Percentiles rank a stretch among this genome's conserved stretches.
These are phyloP conservation scores for Ostrea edulis DNA, from an alignment of 1,140 invertebrate species.

Conservation along the genomic window DNA sequence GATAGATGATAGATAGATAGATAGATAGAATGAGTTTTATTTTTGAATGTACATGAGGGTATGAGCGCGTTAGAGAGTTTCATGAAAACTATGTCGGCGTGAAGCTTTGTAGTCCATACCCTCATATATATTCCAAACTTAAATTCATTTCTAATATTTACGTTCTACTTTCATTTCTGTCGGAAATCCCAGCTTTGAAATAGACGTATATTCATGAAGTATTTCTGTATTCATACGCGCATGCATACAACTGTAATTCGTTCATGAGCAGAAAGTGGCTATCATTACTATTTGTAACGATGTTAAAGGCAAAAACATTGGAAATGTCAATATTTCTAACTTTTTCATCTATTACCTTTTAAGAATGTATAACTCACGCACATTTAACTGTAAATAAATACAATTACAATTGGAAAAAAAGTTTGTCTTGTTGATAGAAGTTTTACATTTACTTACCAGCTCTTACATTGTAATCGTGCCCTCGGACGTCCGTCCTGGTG, in stretches of 20 bases:
- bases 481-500: conserved; percentile 64
- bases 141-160: no score
- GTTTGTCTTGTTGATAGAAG: background rate
- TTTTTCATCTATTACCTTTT: background rate
- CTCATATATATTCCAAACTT: no score
- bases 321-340: background rate
- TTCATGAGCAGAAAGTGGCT: background rate
- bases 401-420: background rate
- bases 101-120: no score
- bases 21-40: background rate
- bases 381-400: no score
- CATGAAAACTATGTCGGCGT: no score
- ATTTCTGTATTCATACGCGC: no score
- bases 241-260: background rate
- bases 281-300: background rate
- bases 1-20: no score
- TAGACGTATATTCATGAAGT: background rate
- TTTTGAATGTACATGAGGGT: background rate
- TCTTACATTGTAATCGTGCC: conserved; percentile 70
- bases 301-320: background rate
- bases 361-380: background rate
- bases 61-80: no score
- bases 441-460: conserved; percentile 54
- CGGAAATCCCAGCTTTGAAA: background rate
- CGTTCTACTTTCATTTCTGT: no score